Conservation (phyloP, 2,113 vertebrate genomes). For the Nansenia antarctica region DNA sequence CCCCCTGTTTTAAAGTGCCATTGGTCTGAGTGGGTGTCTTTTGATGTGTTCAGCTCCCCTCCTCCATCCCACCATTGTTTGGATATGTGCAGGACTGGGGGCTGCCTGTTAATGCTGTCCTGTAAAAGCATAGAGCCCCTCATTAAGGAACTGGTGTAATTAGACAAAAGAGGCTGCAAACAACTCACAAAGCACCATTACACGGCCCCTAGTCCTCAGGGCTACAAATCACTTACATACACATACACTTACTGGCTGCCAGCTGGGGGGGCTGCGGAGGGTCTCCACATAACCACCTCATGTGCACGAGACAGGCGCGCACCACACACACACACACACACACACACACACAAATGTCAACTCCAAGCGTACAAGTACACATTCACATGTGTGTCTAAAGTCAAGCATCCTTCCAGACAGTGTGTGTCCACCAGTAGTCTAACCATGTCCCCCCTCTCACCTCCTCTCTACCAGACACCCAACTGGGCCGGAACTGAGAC, state of each 20-base stretch:
- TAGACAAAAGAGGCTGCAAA: slow-evolving; percentile 64
- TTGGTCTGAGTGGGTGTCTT: slow-evolving; percentile 40
- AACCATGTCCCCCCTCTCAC: slow-evolving; percentile 7
- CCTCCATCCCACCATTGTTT: slow-evolving; percentile 56
- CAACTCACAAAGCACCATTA: slow-evolving; percentile 57
- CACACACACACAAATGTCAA: background rate
- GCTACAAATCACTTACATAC: slow-evolving; percentile 68
- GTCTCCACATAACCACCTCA: too few species aligned
- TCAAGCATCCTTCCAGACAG: background rate
- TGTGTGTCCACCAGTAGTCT: background rate
- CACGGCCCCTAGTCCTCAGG: slow-evolving; percentile 62
- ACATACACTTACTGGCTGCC: slow-evolving; percentile 61
- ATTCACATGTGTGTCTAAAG: slow-evolving; percentile 9
- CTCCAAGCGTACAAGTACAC: slow-evolving; percentile 41
- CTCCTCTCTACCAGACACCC: slow-evolving; percentile 57
- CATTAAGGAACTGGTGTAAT: slow-evolving; percentile 67
- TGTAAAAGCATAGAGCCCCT: slow-evolving; percentile 33
- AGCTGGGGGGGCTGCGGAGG: slow-evolving; percentile 59
- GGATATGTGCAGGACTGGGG: slow-evolving; percentile 48
- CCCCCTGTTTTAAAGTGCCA: slow-evolving; percentile 44
- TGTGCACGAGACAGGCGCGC: too few species aligned
- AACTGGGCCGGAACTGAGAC: slow-evolving; percentile 65
- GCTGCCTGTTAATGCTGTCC: slow-evolving; percentile 37
- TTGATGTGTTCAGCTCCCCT: slow-evolving; percentile 60
- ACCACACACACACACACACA: slow-evolving; percentile 17